Evolutionary conservation across 2,888 invertebrate genomes (phyloP).

Genomic region (Pristionchus arcanus): DNA sequence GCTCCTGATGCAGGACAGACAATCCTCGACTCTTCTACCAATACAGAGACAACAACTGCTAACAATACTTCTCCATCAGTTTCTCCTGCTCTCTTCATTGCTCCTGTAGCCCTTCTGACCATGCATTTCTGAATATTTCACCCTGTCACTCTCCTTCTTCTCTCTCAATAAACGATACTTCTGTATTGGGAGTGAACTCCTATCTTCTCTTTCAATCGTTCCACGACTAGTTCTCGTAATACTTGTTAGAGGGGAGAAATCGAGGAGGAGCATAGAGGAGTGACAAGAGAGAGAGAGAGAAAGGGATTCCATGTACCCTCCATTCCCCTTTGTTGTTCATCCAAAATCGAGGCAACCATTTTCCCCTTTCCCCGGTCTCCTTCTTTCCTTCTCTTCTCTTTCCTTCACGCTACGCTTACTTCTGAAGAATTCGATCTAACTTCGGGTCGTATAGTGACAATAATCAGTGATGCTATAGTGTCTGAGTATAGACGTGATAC

Average conservation of each 20-base stretch:
- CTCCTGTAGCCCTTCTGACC: neutral
- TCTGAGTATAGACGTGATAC: neutral
- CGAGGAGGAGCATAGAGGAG: neutral
- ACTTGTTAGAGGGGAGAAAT: neutral
- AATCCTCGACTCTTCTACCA: neutral
- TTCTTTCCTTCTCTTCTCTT: neutral
- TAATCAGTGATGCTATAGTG: constrained; percentile 13
- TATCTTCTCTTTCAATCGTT: neutral
- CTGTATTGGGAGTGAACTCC: neutral
- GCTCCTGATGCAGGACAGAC: neutral
- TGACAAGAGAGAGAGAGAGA: constrained; percentile 15
- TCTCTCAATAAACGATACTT: neutral
- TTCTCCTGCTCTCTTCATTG: neutral
- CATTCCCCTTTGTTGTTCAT: constrained; percentile 24
- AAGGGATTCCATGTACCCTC: constrained; percentile 20
- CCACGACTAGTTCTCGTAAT: constrained; percentile 8
- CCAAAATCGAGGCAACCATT: constrained; percentile 18
- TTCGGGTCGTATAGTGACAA: neutral
- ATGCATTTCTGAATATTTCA: neutral
- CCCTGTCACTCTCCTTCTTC: neutral
- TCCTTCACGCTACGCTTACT: constrained; percentile 29
- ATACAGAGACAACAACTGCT: neutral
- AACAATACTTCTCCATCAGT: neutral
- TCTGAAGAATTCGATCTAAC: neutral
- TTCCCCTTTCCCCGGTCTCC: neutral